These are phyloP conservation scores for Bubalus kerabau DNA, from an alignment of 2,113 vertebrate species.

Conservation along the genomic window DNA sequence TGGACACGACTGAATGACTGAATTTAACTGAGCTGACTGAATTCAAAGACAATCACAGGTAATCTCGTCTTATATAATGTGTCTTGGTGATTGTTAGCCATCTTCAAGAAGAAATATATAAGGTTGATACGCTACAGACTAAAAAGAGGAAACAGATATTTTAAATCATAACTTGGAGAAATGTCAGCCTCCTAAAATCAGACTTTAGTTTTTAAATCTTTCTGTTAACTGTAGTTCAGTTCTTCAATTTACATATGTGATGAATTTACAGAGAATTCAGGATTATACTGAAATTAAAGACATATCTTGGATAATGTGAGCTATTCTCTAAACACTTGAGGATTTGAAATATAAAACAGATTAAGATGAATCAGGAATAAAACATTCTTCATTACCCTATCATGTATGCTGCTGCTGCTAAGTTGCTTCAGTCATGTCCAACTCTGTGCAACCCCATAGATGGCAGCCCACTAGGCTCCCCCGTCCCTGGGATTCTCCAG, in stretches of 20 bases:
- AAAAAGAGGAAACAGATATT: neutral
- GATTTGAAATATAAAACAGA: slow-evolving; percentile 24
- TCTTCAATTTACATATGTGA: neutral
- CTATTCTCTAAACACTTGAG: neutral
- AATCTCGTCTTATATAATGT: neutral
- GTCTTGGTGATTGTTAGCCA: slow-evolving; percentile 32
- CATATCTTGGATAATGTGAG: neutral
- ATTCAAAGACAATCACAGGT: slow-evolving; percentile 38
- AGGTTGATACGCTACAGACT: neutral
- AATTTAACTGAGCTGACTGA: neutral
- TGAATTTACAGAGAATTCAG: slow-evolving; percentile 35
- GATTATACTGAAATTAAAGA: neutral
- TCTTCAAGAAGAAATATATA: neutral
- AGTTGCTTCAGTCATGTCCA: too few relatives aligned
- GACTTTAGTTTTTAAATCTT: slow-evolving; percentile 32
- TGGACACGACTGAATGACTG: neutral
- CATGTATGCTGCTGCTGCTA: neutral
- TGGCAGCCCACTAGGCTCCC: too few relatives aligned
- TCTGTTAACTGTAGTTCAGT: neutral
- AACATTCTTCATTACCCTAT: neutral
- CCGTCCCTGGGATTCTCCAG: too few relatives aligned
- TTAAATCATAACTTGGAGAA: slow-evolving; percentile 40
- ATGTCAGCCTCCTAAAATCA: slow-evolving; percentile 14
- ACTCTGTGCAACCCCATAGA: too few relatives aligned
- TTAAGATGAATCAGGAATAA: slow-evolving; percentile 5